Evolutionary conservation across 2,113 vertebrate genomes (phyloP).

Genomic region (Himantopus leucocephalus): DNA sequence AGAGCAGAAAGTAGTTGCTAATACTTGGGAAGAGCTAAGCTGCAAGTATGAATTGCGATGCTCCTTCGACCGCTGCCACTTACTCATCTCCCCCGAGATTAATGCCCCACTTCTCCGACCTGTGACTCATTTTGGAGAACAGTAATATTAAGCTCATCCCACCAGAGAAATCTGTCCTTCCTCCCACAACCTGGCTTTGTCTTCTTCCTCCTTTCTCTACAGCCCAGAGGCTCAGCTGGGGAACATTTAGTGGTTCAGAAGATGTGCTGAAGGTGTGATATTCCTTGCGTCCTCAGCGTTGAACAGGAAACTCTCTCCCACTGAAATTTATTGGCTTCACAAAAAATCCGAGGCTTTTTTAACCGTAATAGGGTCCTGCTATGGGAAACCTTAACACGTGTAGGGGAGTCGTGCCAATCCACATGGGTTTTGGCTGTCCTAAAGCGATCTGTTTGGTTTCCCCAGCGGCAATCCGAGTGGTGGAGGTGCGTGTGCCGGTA

Average conservation of each 20-base stretch:
- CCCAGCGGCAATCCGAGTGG: not conserved
- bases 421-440: rapidly evolving
- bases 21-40: not conserved
- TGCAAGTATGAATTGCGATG: not conserved
- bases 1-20: not conserved
- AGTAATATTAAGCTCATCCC: not conserved
- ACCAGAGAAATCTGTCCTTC: slow-evolving; percentile 27
- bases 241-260: not conserved
- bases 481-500: not conserved
- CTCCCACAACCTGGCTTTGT: not conserved
- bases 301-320: not conserved
- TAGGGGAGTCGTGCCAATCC: not conserved
- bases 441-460: not conserved
- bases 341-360: not conserved
- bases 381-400: rapidly evolving
- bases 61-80: slow-evolving; percentile 4
- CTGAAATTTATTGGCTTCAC: not conserved
- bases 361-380: not conserved
- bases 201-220: not conserved
- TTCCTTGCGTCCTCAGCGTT: rapidly evolving
- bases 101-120: not conserved
- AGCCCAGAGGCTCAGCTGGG: not conserved
- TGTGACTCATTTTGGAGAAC: slow-evolving; percentile 28
- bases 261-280: not conserved
- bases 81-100: slow-evolving; percentile 43